Conservation (phyloP, 2,888 invertebrate species). For the Megalurothrips usitatus region DNA sequence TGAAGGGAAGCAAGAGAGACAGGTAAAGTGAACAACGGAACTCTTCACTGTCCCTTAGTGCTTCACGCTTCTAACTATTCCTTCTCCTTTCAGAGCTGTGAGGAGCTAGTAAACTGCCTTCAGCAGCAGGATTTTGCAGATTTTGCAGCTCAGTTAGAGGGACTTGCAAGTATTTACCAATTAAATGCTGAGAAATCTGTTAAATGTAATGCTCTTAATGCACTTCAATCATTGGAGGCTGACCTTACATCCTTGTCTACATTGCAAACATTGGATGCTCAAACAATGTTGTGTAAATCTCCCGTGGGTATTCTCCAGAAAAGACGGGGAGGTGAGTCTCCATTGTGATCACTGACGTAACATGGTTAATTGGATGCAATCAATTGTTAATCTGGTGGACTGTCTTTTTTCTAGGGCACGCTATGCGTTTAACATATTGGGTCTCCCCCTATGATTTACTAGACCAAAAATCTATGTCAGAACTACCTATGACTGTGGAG, state of each 20-base stretch:
- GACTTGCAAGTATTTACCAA: constrained; percentile 86
- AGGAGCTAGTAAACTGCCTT: constrained; percentile 78
- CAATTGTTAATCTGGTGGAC: neutral
- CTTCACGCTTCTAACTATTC: neutral
- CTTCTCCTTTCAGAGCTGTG: constrained; percentile 64
- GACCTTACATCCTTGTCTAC: constrained; percentile 80
- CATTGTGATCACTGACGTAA: neutral
- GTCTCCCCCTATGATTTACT: constrained; percentile 88
- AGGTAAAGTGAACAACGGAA: constrained; percentile 42
- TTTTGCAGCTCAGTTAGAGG: constrained; percentile 87
- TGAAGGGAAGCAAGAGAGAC: constrained; percentile 68
- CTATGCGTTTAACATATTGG: constrained; percentile 91
- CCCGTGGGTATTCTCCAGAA: constrained; percentile 82
- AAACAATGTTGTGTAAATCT: constrained; percentile 74
- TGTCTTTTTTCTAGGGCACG: constrained; percentile 60
- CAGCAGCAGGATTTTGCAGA: constrained; percentile 84
- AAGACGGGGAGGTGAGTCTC: constrained; percentile 64
- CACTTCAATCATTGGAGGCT: constrained; percentile 84
- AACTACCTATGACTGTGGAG: constrained; percentile 71
- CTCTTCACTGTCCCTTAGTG: neutral
- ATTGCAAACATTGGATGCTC: constrained; percentile 68
- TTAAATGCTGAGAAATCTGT: constrained; percentile 91
- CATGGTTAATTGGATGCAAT: neutral
- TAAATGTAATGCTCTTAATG: constrained; percentile 89
- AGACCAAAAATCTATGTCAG: constrained; percentile 66